Evolutionary conservation across 1,140 invertebrate genomes (phyloP).

Genomic region (Metopolophium dirhodum): DNA sequence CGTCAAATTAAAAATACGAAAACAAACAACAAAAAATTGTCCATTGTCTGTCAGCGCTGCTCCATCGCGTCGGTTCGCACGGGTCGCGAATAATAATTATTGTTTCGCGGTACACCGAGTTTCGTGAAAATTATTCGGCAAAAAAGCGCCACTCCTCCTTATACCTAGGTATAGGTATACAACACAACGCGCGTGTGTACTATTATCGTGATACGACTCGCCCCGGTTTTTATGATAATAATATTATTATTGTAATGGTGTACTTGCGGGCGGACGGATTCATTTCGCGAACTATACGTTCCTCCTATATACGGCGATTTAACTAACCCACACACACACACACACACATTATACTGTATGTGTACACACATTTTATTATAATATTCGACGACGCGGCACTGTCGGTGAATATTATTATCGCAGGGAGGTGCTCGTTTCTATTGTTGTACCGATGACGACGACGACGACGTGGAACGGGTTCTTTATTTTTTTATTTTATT

Average conservation of each 20-base stretch:
- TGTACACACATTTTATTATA: not conserved
- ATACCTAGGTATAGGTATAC: not conserved
- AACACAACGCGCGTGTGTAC: not conserved
- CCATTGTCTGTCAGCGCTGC: not conserved
- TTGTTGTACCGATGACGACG: not conserved
- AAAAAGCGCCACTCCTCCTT: not conserved
- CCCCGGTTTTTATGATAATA: not conserved
- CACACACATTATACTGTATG: not conserved
- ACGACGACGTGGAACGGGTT: not conserved
- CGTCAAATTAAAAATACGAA: not conserved
- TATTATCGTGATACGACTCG: not conserved
- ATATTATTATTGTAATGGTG: not conserved
- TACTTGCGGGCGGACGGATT: not conserved
- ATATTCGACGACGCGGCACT: not conserved
- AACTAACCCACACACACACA: not conserved
- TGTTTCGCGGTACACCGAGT: not conserved
- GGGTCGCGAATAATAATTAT: conserved; percentile 14
- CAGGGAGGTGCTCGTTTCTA: conserved; percentile 17
- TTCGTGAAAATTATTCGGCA: not conserved
- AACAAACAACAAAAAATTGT: not conserved
- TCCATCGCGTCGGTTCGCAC: not conserved
- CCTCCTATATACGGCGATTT: not conserved
- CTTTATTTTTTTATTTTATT: not conserved
- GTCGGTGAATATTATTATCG: not conserved
- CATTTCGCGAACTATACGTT: not conserved